A percentile compares a stretch with the other conserved stretches of the same genome.
phyloP scores from a whole-genome alignment of 2,888 invertebrate species.

The Linnaemya tessellans region DNA sequence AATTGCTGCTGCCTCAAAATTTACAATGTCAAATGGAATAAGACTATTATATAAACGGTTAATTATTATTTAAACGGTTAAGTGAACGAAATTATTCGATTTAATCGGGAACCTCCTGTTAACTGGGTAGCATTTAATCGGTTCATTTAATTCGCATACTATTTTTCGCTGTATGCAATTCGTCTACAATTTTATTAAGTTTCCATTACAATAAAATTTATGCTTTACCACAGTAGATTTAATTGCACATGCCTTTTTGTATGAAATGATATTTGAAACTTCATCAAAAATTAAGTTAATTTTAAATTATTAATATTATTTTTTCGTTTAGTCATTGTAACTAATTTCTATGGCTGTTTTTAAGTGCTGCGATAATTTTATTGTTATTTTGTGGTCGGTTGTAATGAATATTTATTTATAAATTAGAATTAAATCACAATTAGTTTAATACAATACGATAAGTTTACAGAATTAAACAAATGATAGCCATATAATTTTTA shows the following conservation, averaged over 20 bases:
- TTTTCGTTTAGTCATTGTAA: background rate
- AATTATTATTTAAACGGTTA: too few relatives aligned
- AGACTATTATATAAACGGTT: too few relatives aligned
- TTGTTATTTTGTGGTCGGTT: background rate
- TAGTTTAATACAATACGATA: background rate
- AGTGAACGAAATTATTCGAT: too few relatives aligned
- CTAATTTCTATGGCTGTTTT: background rate
- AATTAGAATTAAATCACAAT: background rate
- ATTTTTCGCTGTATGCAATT: too few relatives aligned
- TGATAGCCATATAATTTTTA: background rate
- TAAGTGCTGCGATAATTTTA: background rate
- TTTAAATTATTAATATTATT: background rate
- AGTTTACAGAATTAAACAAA: background rate
- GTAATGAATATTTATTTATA: background rate
- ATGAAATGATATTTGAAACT: background rate
- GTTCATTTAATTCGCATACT: too few relatives aligned
- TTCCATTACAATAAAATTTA: background rate
- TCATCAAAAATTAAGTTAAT: background rate
- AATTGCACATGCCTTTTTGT: background rate
- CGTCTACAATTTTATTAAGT: too few relatives aligned
- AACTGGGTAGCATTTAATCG: too few relatives aligned
- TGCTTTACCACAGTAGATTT: background rate
- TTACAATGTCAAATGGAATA: too few relatives aligned
- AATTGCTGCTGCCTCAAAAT: too few relatives aligned
- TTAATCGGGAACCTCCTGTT: too few relatives aligned